Conservation (phyloP, 2,113 vertebrate genomes). For the Chrysemys picta region DNA sequence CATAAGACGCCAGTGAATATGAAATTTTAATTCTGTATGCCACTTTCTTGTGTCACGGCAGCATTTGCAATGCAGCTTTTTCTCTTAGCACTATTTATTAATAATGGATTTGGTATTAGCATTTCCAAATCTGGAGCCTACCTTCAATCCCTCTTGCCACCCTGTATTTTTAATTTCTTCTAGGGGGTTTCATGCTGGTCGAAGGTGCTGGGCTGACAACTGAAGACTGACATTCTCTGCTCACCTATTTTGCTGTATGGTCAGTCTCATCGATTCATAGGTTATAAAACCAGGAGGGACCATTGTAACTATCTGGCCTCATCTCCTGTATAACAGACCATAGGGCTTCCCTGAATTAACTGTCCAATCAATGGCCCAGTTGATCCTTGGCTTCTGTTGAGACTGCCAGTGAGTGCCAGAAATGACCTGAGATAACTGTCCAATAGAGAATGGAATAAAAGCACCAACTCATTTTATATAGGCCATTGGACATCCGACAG, state of each 20-base stretch:
- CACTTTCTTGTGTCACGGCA: conserved; percentile 6
- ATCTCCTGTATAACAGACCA: background rate
- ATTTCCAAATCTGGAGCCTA: conserved; percentile 26
- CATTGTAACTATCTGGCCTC: background rate
- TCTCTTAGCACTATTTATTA: background rate
- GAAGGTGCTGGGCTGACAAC: background rate
- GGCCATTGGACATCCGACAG: rapidly evolving
- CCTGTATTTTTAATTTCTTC: background rate
- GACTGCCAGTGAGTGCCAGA: background rate
- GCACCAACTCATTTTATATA: background rate
- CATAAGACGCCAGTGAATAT: conserved; percentile 6
- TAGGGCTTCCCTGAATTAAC: background rate
- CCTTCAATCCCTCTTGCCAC: background rate
- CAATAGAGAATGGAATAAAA: background rate
- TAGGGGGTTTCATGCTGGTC: background rate
- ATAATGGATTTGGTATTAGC: conserved; percentile 28
- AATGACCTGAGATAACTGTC: background rate
- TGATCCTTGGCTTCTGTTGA: background rate
- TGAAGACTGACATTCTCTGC: background rate
- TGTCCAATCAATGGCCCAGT: background rate
- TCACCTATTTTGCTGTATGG: background rate
- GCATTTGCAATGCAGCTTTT: conserved; percentile 1
- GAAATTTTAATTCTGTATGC: conserved; percentile 56
- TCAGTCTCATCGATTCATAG: background rate
- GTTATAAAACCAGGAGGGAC: background rate